Base-by-base conservation (phyloP, 2,797 vertebrate species). In the Neomorphus geoffroyi region DNA sequence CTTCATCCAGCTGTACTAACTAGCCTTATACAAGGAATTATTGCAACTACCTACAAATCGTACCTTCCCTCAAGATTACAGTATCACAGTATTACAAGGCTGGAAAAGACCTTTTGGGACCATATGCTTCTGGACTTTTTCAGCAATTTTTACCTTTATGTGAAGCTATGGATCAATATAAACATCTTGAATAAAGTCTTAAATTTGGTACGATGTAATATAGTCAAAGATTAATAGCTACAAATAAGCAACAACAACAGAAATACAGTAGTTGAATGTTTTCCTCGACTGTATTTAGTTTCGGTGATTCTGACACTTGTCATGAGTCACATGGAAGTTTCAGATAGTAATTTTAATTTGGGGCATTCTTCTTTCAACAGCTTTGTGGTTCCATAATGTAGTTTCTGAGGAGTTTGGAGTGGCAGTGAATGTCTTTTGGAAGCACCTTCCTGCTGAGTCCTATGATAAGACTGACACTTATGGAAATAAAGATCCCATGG, bases 311-410 rank as follows among this genome's bases (percentile, higher is more conserved):
- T 92, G 60, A 93, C 72, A 80, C 66, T 95, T 91, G 50, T 50
- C 57, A 41, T 24, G 45, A 73, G 64, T 80, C 56, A 94, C 5
- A 2, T 67, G 54, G 75, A 96, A 70, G 32, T 96, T 97, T 94
- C 95, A 94, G 92, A n/a, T 33, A 45, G 18, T 53, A 24, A 16
- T 94, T 92, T 94, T 88, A 45, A 94, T 95, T 97, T 97, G 91
- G 96, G 90, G 85, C 74, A 64, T 54, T 72, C 71, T 93, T 96
- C 64, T 90, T 90, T 87, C 67, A 92, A 61, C 97, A 99, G 99
- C 99, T 50, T 96, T 99, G 96, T 99, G 99, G 99, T 99, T 99
- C 97, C 99, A 99, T 81, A 99, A 99, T 97, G 99, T 99, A 15
- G 96, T 98, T 80, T 99, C 99, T 66, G 98, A 99, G 95, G 98